Conservation (phyloP, 2,888 invertebrate species). For the Aphrophora alni region DNA sequence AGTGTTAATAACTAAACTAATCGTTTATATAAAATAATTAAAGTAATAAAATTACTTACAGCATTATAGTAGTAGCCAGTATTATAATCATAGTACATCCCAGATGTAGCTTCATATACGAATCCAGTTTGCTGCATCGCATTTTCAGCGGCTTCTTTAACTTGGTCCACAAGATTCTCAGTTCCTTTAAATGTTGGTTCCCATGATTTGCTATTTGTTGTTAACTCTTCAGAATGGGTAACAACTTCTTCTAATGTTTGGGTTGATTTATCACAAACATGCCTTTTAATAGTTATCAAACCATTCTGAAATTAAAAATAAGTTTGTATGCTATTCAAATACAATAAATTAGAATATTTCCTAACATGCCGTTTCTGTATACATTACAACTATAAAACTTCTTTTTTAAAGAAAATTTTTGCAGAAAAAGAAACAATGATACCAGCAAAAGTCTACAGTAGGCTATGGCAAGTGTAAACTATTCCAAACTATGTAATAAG, state of each 20-base stretch:
- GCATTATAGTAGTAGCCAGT: constrained; percentile 92
- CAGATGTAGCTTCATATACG: constrained; percentile 85
- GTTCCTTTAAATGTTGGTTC: constrained; percentile 52
- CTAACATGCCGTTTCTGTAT: too few species aligned
- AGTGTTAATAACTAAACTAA: too few species aligned
- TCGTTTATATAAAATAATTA: too few species aligned
- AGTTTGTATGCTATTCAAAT: too few species aligned
- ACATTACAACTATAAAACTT: too few species aligned
- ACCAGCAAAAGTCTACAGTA: too few species aligned
- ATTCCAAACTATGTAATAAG: too few species aligned
- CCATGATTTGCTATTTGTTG: constrained; percentile 50
- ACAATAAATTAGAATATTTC: too few species aligned
- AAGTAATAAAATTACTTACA: constrained; percentile 69
- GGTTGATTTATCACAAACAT: constrained; percentile 24
- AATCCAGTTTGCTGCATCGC: constrained; percentile 78
- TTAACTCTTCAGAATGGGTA: constrained; percentile 32
- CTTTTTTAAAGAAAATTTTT: too few species aligned
- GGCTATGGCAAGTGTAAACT: too few species aligned
- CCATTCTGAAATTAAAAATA: neutral
- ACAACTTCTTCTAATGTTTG: constrained; percentile 32
- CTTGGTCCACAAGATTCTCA: constrained; percentile 70
- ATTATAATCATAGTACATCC: constrained; percentile 87
- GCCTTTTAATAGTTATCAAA: neutral
- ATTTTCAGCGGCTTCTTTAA: constrained; percentile 76
- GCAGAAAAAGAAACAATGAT: too few species aligned